phyloP scores from a whole-genome alignment of 1,140 invertebrate genomes.

The Heterodera schachtii region DNA sequence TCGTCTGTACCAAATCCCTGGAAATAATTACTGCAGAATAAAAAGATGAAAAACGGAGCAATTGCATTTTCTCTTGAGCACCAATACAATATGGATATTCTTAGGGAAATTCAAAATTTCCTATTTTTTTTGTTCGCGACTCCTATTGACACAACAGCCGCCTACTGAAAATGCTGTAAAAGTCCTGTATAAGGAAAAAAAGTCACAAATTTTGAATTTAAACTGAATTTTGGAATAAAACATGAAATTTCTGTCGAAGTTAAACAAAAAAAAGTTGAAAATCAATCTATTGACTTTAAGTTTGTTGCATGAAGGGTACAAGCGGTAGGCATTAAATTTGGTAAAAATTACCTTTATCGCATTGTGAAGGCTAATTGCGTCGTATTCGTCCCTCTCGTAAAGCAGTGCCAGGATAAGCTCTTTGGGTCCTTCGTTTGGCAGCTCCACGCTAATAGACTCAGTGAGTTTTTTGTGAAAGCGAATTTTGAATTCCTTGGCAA shows the following conservation, averaged over 20 bases:
- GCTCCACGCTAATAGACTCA: background rate
- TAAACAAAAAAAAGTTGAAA: too few species aligned
- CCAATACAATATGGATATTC: too few species aligned
- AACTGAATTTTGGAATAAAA: conserved; percentile 68
- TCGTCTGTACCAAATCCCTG: conserved; percentile 70
- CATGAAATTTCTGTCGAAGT: background rate
- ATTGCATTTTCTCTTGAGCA: too few species aligned
- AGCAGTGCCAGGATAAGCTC: conserved; percentile 5
- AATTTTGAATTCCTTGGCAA: background rate
- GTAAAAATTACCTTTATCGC: background rate
- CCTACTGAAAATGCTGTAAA: too few species aligned
- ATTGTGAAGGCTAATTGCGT: conserved; percentile 15
- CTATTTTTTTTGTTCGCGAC: too few species aligned
- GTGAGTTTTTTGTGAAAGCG: background rate
- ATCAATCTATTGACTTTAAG: too few species aligned
- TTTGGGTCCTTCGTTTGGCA: background rate
- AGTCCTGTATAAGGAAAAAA: conserved; percentile 45
- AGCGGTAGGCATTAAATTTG: background rate
- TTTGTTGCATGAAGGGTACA: too few species aligned
- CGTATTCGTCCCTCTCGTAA: background rate
- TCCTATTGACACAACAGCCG: too few species aligned
- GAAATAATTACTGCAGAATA: conserved; percentile 62
- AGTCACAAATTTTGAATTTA: conserved; percentile 67
- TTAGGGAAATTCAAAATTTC: too few species aligned
- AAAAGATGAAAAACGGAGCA: too few species aligned